A percentile compares a stretch with the other conserved stretches of the same genome.
phyloP scores from a whole-genome alignment of 2,797 vertebrate genomes.

The Myotis findleyi region DNA sequence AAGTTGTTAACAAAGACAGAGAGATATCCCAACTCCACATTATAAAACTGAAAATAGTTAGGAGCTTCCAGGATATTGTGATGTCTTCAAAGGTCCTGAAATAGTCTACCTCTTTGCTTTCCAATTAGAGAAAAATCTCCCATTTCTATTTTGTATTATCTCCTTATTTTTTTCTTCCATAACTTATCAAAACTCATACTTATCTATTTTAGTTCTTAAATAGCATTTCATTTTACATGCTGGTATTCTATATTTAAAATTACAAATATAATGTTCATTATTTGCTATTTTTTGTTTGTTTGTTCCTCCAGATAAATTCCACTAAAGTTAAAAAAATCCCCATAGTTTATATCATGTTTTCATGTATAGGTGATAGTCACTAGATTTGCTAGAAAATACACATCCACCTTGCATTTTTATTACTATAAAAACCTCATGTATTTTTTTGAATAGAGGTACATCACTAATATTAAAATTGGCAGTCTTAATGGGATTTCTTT shows the following conservation, averaged over 20 bases:
- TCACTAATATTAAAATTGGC: constrained; percentile 77
- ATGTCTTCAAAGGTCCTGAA: background rate
- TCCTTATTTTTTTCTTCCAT: background rate
- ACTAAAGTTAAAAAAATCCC: background rate
- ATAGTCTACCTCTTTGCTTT: background rate
- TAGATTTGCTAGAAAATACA: background rate
- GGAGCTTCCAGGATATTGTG: background rate
- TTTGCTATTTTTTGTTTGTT: background rate
- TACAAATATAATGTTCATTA: background rate
- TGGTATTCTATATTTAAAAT: background rate
- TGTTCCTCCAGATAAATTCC: background rate
- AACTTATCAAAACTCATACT: background rate
- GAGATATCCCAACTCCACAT: background rate
- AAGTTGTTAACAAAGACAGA: background rate
- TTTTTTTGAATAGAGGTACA: constrained; percentile 61
- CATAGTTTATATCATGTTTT: background rate
- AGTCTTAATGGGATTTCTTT: constrained; percentile 70
- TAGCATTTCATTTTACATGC: background rate
- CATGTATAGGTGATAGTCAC: background rate
- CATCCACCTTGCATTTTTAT: background rate
- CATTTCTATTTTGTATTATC: background rate
- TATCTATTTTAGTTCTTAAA: background rate
- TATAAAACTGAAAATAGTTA: background rate
- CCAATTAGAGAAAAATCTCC: background rate
- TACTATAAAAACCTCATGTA: background rate